phyloP scores from a whole-genome alignment of 2,888 invertebrate species.

The Habroteleia sp. region DNA sequence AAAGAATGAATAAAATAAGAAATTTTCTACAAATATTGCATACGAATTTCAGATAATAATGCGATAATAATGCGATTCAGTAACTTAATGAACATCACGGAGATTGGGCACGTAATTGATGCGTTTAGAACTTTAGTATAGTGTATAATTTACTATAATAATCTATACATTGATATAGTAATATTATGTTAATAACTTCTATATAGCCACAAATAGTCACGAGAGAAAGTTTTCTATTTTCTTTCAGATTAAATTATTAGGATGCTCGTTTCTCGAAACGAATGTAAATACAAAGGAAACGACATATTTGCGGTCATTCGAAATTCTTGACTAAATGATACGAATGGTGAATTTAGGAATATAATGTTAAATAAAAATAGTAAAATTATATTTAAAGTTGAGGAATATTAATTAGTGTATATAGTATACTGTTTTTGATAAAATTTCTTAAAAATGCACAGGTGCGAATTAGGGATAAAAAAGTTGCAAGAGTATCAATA shows the following conservation, averaged over 20 bases:
- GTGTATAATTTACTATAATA: slow-evolving; percentile 37
- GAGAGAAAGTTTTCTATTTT: slow-evolving; percentile 55
- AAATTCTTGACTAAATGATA: slow-evolving; percentile 28
- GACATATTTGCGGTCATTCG: slow-evolving; percentile 29
- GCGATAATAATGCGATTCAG: slow-evolving; percentile 3
- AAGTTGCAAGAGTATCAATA: no score
- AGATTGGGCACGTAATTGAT: slow-evolving; percentile 27
- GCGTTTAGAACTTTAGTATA: slow-evolving; percentile 6
- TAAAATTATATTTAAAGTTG: no score
- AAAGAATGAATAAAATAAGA: no score
- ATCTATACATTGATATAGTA: slow-evolving; percentile 39
- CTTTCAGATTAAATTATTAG: slow-evolving; percentile 43
- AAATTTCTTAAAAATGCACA: no score
- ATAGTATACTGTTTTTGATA: no score
- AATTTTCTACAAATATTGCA: no score
- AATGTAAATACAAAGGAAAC: slow-evolving; percentile 28
- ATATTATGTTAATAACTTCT: slow-evolving; percentile 47
- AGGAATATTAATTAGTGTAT: no score
- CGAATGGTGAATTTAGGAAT: slow-evolving; percentile 15
- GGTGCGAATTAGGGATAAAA: no score
- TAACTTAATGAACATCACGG: slow-evolving; percentile 20
- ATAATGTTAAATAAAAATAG: no score
- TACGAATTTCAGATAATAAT: slow-evolving; percentile 2
- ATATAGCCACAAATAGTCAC: slow-evolving; percentile 44
- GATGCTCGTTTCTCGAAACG: slow-evolving; percentile 22